Base-by-base conservation (phyloP, 2,113 vertebrate species). In the Leucopsar rothschildi region DNA sequence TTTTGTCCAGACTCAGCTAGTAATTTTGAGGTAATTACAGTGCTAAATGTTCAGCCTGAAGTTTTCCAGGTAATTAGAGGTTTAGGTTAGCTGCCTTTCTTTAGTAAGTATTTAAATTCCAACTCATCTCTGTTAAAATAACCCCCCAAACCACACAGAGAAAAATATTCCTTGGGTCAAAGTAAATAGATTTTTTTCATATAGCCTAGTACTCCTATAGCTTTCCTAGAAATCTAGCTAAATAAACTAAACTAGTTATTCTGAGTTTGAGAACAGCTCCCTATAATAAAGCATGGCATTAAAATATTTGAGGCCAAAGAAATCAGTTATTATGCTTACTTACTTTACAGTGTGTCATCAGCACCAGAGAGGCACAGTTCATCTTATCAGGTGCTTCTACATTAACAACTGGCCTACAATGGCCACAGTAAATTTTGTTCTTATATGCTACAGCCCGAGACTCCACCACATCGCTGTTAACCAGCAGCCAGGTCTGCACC, bases 11-110 rank as follows among this genome's bases (percentile, higher is more conserved):
- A 28, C 75, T 92, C 57, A 88, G 66, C 53, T 85, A 91, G 82
- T 90, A 80, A 96, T 95, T 96, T 77, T 80, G 55, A 85, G 47
- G 55, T 88, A 95, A 95, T 94, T 96, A 88, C 50, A 85, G 66
- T 21, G 29, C 35, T 80, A 81, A 82, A 73, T 37, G 45, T 63
- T 91, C 94, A 88, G 75, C 42, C 66, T 91, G 29, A 96, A 88
- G 66, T 95, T 88, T 86, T 88, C 42, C 59, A 82, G 42, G 78
- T 94, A 95, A 97, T 96, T 73, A 88, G 66, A 69, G 70, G 89
- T 73, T 92, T 69, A 47, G 39, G 82, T 90, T 92, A 91, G 73
- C 78, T 90, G 87, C 42, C 70, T 82, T 85, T 68, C 69, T 91
- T 75, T 50, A 53, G n/a, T n/a, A 88, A 77, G 50, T 55, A 63